Conservation (phyloP, 2,888 invertebrate genomes). For the Drosophila rubida region DNA sequence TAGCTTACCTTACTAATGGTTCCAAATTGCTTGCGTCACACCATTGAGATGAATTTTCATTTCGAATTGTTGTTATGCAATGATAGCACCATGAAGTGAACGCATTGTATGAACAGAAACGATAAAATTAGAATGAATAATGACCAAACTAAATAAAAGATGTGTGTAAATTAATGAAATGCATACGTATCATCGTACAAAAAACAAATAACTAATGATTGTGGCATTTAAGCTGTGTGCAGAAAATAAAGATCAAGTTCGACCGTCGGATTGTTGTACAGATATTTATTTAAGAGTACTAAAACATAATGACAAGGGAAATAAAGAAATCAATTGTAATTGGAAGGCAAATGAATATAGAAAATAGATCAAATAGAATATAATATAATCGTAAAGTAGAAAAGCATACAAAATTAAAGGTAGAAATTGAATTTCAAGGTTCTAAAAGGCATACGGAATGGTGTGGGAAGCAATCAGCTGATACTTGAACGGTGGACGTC, state of each 20-base stretch:
- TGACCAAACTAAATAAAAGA: conserved; percentile 9
- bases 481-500: conserved; percentile 84
- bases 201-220: conserved; percentile 75
- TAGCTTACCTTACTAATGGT: conserved; percentile 86
- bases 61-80: conserved; percentile 71
- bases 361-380: no score
- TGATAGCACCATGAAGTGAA: conserved; percentile 80
- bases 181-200: conserved; percentile 56
- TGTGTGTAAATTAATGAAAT: conserved; percentile 13
- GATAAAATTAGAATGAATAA: conserved; percentile 36
- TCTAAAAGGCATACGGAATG: conserved; percentile 85
- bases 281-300: conserved; percentile 49
- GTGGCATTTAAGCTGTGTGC: conserved; percentile 46
- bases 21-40: conserved; percentile 85
- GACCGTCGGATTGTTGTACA: conserved; percentile 9
- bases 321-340: conserved; percentile 1
- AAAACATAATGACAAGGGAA: conserved; percentile 45
- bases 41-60: conserved; percentile 83
- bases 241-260: conserved; percentile 24
- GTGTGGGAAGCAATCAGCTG: conserved; percentile 86
- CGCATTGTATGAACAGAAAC: conserved; percentile 55
- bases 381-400: conserved; percentile 13
- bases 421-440: conserved; percentile 76
- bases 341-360: conserved; percentile 2
- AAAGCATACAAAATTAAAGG: conserved; percentile 51